A percentile compares a stretch with the other conserved stretches of the same genome.
phyloP scores from a whole-genome alignment of 1,140 invertebrate genomes.

The Rhagoletis pomonella region DNA sequence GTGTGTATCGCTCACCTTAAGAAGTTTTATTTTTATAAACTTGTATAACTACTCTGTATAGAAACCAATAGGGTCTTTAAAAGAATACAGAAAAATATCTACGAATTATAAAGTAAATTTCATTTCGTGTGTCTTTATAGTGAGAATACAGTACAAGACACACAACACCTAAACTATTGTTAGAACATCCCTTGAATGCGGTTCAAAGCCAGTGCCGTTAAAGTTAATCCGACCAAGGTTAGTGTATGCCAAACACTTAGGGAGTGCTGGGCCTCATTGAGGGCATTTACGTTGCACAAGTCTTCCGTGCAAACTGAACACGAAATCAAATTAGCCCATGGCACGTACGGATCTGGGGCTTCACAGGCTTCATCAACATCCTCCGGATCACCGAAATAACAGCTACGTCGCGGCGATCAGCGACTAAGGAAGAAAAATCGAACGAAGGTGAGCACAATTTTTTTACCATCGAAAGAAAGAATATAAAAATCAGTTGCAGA shows the following conservation, averaged over 20 bases:
- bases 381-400: slow-evolving; percentile 64
- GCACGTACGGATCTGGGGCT: slow-evolving; percentile 63
- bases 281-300: slow-evolving; percentile 61
- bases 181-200: background rate
- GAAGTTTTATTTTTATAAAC: no score
- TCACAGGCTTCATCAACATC: slow-evolving; percentile 60
- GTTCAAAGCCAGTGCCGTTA: slow-evolving; percentile 13
- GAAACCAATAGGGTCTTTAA: no score
- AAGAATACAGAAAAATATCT: no score
- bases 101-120: no score
- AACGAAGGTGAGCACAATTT: background rate
- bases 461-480: background rate
- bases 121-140: no score
- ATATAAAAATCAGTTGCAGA: background rate
- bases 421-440: slow-evolving; percentile 20
- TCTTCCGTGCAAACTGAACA: slow-evolving; percentile 64
- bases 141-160: no score
- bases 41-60: no score
- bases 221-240: background rate
- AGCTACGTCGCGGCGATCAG: slow-evolving; percentile 60
- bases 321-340: slow-evolving; percentile 60
- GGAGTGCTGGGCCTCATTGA: background rate
- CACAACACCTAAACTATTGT: no score
- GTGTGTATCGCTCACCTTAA: no score
- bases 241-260: background rate